Conservation (phyloP, 2,888 invertebrate species). For the Agelastica alni region DNA sequence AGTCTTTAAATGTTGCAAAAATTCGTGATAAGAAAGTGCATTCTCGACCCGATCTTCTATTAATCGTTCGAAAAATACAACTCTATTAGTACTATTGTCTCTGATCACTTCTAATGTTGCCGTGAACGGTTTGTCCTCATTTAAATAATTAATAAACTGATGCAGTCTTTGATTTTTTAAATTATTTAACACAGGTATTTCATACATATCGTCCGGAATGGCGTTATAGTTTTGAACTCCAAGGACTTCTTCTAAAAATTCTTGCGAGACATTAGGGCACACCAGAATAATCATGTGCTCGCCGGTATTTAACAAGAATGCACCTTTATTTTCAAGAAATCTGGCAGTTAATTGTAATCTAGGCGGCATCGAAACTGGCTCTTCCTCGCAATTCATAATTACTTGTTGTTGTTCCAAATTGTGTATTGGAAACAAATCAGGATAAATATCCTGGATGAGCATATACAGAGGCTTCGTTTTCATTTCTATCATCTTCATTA, state of each 20-base stretch:
- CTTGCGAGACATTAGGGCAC: constrained; percentile 75
- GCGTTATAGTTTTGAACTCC: constrained; percentile 74
- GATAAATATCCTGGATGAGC: constrained; percentile 86
- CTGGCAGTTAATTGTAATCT: constrained; percentile 85
- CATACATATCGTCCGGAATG: constrained; percentile 77
- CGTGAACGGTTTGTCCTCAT: constrained; percentile 82
- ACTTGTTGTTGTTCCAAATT: constrained; percentile 59
- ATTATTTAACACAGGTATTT: constrained; percentile 78
- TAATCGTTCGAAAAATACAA: constrained; percentile 83
- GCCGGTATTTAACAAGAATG: constrained; percentile 90
- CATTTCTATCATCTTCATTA: constrained; percentile 91
- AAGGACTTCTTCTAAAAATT: constrained; percentile 77
- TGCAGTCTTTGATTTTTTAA: constrained; percentile 75
- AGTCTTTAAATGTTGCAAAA: constrained; percentile 91
- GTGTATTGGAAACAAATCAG: constrained; percentile 89
- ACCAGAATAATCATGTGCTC: constrained; percentile 81
- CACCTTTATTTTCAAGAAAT: constrained; percentile 81
- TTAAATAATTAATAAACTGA: constrained; percentile 79
- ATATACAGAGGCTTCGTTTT: constrained; percentile 82
- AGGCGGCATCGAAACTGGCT: constrained; percentile 68
- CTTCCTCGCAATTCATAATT: constrained; percentile 49
- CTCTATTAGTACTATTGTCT: constrained; percentile 86
- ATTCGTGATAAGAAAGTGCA: constrained; percentile 96
- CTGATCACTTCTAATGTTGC: constrained; percentile 82
- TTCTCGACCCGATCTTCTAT: constrained; percentile 95